Conservation (phyloP, 2,888 invertebrate genomes). For the Ectemnius continuus region DNA sequence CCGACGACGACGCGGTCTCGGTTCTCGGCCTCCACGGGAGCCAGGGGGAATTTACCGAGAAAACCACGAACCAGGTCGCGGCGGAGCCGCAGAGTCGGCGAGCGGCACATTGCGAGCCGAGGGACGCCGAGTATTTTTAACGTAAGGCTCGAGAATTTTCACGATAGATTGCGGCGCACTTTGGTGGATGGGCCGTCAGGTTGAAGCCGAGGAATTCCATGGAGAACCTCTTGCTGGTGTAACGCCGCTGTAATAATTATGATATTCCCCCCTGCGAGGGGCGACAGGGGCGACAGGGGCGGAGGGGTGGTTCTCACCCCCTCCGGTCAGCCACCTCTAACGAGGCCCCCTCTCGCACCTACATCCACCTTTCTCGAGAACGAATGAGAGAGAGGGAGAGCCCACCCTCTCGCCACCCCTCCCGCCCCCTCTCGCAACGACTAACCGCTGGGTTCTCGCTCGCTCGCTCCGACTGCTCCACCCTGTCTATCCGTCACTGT, state of each 20-base stretch:
- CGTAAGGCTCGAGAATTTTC: neutral
- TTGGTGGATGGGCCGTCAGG: neutral
- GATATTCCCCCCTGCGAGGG: slow-evolving; percentile 61
- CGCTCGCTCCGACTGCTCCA: slow-evolving; percentile 14
- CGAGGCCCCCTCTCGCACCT: slow-evolving; percentile 28
- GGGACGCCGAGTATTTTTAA: too few species aligned
- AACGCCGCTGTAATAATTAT: slow-evolving; percentile 73
- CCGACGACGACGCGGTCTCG: too few species aligned
- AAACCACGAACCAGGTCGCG: too few species aligned
- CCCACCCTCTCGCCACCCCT: neutral
- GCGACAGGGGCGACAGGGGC: slow-evolving; percentile 20
- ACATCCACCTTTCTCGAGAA: slow-evolving; percentile 36
- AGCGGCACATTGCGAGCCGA: too few species aligned
- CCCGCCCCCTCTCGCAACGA: slow-evolving; percentile 26
- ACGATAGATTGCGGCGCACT: neutral
- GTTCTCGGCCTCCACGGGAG: too few species aligned
- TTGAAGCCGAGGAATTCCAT: slow-evolving; percentile 26
- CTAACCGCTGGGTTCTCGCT: neutral
- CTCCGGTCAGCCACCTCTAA: slow-evolving; percentile 35
- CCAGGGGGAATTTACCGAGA: too few species aligned
- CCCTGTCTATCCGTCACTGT: slow-evolving; percentile 30
- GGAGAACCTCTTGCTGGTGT: slow-evolving; percentile 56
- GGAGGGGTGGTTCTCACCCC: slow-evolving; percentile 53
- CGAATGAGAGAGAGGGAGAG: slow-evolving; percentile 8
- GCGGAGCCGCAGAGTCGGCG: too few species aligned